Conservation (phyloP, 1,140 invertebrate genomes). For the Drosophila melanica region DNA sequence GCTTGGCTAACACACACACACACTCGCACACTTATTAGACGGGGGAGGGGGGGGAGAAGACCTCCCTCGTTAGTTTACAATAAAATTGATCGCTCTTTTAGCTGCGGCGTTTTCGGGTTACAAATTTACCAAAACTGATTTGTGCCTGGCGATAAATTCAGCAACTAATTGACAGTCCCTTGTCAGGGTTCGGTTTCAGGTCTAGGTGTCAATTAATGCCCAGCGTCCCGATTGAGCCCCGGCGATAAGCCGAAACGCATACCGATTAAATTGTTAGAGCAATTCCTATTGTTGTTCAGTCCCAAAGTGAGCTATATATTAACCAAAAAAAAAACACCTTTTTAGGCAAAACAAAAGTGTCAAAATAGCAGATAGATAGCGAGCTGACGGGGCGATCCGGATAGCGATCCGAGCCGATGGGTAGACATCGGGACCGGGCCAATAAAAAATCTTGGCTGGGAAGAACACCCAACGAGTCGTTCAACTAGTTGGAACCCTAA, state of each 20-base stretch:
- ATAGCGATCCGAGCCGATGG: not conserved
- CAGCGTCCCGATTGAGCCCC: constrained; percentile 55
- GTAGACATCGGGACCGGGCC: not conserved
- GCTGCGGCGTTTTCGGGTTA: constrained; percentile 58
- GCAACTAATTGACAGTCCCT: constrained; percentile 76
- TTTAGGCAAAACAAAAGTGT: constrained; percentile 78
- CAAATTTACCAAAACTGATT: constrained; percentile 68
- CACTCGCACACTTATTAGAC: constrained; percentile 24
- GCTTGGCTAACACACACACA: constrained; percentile 47
- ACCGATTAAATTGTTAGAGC: constrained; percentile 72
- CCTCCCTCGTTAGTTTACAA: constrained; percentile 62
- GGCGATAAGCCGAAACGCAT: constrained; percentile 56
- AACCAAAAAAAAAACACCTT: constrained; percentile 61
- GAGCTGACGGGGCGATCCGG: constrained; percentile 4
- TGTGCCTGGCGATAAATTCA: constrained; percentile 77
- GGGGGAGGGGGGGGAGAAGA: constrained; percentile 18
- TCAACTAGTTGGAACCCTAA: constrained; percentile 11
- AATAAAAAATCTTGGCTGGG: constrained; percentile 56
- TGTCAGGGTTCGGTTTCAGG: constrained; percentile 41
- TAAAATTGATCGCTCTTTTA: constrained; percentile 81
- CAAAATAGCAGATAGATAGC: constrained; percentile 67
- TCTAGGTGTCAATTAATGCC: constrained; percentile 75
- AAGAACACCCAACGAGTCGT: constrained; percentile 71
- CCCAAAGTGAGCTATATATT: constrained; percentile 67
- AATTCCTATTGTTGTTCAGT: constrained; percentile 33